Conservation (phyloP, 1,140 invertebrate genomes). For the Hyphantria cunea region DNA sequence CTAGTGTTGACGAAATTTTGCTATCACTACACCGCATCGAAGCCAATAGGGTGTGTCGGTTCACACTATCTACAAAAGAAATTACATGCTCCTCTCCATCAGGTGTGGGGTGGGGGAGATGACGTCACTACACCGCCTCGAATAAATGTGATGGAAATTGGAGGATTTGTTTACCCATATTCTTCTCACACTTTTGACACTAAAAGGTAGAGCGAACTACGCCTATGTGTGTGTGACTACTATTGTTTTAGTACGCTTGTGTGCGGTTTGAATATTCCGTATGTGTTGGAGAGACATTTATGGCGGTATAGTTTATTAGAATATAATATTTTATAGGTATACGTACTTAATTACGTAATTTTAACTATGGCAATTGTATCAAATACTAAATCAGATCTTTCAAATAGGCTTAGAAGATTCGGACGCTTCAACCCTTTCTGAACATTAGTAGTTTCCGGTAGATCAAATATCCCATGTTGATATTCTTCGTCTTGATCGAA, state of each 20-base stretch:
- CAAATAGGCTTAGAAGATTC: no score
- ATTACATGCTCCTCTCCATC: constrained; percentile 68
- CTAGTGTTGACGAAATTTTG: constrained; percentile 60
- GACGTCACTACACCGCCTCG: constrained; percentile 67
- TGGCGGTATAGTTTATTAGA: constrained; percentile 8
- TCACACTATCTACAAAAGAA: constrained; percentile 77
- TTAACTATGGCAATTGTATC: no score
- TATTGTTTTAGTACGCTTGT: constrained; percentile 17
- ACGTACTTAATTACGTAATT: no score
- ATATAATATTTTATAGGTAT: no score
- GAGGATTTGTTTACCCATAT: constrained; percentile 81
- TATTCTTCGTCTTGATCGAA: no score
- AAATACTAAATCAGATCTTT: no score
- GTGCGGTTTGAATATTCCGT: constrained; percentile 12
- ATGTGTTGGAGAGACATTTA: constrained; percentile 23
- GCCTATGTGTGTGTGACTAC: constrained; percentile 20
- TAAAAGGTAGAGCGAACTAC: constrained; percentile 62
- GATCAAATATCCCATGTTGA: no score
- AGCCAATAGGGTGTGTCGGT: constrained; percentile 72
- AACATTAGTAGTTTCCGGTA: no score
- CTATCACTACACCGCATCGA: constrained; percentile 61
- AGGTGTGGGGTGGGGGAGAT: constrained; percentile 44
- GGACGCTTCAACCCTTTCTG: no score
- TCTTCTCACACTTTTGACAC: constrained; percentile 77
- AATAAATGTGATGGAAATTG: constrained; percentile 81